Evolutionary conservation across 2,888 invertebrate genomes (phyloP), one percentile per base, ranked within the genome.

Genomic region (Pemphredon lugubris): DNA sequence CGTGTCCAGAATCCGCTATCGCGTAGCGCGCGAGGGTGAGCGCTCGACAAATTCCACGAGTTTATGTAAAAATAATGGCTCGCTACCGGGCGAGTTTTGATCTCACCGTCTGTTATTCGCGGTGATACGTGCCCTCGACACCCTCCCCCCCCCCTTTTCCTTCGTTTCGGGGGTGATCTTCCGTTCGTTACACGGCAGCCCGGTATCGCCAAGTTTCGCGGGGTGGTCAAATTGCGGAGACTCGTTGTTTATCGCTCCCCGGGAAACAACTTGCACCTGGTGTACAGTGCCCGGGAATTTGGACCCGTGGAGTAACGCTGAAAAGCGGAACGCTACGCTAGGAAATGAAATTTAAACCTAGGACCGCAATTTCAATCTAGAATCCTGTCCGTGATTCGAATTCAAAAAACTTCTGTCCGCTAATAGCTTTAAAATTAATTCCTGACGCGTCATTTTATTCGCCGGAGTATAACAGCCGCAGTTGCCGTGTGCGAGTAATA

Each of bases 21-120:
- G 13, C 26, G 34, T 7, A 40, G 11, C 20, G 9, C 16, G 16
- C 14, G 16, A 16, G 14, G 42, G 16, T 4, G 14, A 21, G 44
- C 14, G 32, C 37, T 32, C 32, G 32, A 9, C 51, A 11, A 45
- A 39, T 44, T 39, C 16, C 16, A 5, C 9, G 42, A 48, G 59
- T 54, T 68, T 40, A 47, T 51, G 61, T 40, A 59, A 55, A 47
- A 61, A 60, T 67, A 60, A 70, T 67, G 47, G 45, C 39, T 44
- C 21, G 21, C 23, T 18, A 1, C 20, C 30, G 13, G 30, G 11
- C 16, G 16, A 23, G n/a, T 11, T 45, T 11, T 5, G 23, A 21
- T 45, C 23, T 3, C 16, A 6, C 32, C 44, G 21, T 21, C 32
- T 44, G 55, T 45, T 34, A 4, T 13, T 21, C 14, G 16, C 16